Percentiles rank a stretch among this genome's conserved stretches.
Conservation (phyloP, 2,888 invertebrate species). For the Ligdia adustata region DNA sequence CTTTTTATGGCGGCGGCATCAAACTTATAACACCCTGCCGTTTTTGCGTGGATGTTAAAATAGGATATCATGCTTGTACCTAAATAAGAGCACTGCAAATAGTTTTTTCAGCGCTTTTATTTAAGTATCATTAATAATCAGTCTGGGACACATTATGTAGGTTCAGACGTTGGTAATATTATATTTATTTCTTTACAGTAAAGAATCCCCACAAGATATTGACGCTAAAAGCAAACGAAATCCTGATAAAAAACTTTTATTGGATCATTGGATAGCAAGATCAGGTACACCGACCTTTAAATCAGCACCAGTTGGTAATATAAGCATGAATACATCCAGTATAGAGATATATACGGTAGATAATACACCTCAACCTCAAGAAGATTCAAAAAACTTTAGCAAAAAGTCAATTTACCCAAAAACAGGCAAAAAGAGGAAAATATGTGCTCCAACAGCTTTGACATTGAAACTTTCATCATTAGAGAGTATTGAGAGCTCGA, state of each 20-base stretch:
- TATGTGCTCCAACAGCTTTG: slow-evolving; percentile 79
- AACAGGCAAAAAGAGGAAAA: slow-evolving; percentile 61
- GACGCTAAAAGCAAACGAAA: slow-evolving; percentile 66
- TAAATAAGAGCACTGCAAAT: no score
- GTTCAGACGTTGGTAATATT: no score
- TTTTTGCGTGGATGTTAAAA: no score
- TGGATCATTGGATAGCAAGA: slow-evolving; percentile 81
- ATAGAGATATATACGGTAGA: slow-evolving; percentile 78
- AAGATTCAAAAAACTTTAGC: slow-evolving; percentile 45
- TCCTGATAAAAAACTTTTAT: slow-evolving; percentile 77
- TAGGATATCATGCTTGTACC: no score
- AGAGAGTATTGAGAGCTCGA: slow-evolving; percentile 72
- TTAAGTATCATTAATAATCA: no score
- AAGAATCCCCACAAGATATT: slow-evolving; percentile 44
- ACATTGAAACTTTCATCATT: slow-evolving; percentile 71
- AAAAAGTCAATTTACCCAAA: slow-evolving; percentile 43
- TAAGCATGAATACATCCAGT: slow-evolving; percentile 70
- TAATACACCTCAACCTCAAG: slow-evolving; percentile 70
- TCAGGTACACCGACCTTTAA: slow-evolving; percentile 78
- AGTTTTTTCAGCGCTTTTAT: no score
- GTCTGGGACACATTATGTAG: no score
- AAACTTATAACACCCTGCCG: no score
- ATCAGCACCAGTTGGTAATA: slow-evolving; percentile 73
- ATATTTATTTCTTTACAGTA: slow-evolving; percentile 34
- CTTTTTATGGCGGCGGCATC: no score